Conservation (phyloP, 1,140 invertebrate species). For the Drosophila saltans region DNA sequence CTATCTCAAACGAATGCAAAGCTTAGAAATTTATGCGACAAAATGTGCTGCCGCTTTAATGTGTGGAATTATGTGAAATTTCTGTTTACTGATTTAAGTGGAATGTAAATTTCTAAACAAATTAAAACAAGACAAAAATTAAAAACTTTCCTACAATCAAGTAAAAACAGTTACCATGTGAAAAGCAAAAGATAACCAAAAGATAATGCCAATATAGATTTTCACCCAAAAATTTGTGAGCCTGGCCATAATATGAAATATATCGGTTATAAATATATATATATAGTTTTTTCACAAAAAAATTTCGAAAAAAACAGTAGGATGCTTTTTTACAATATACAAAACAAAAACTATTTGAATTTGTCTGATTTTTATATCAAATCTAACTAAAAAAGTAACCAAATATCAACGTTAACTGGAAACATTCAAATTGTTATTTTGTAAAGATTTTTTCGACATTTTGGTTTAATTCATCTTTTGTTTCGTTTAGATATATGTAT, state of each 20-base stretch:
- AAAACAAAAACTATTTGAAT: background rate
- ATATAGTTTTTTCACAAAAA: no score
- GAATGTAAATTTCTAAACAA: background rate
- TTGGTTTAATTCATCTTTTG: background rate
- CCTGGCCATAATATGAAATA: no score
- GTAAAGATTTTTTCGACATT: background rate
- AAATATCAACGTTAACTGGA: background rate
- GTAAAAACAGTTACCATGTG: background rate
- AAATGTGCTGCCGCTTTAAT: constrained; percentile 9
- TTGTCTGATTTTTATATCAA: background rate
- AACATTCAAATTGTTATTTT: background rate
- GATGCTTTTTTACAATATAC: background rate
- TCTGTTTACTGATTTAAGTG: constrained; percentile 4
- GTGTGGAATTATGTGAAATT: constrained; percentile 18
- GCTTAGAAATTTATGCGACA: constrained; percentile 17
- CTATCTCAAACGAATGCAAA: background rate
- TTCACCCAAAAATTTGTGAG: background rate
- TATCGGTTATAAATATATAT: no score
- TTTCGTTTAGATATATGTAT: background rate
- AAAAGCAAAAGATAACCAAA: background rate
- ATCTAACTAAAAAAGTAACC: background rate
- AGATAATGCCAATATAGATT: background rate
- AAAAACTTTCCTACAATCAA: background rate
- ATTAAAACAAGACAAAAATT: background rate
- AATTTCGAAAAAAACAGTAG: background rate